Conservation (phyloP, 92 coral and sea anemone species). For the Anthopleura xanthogrammica region DNA sequence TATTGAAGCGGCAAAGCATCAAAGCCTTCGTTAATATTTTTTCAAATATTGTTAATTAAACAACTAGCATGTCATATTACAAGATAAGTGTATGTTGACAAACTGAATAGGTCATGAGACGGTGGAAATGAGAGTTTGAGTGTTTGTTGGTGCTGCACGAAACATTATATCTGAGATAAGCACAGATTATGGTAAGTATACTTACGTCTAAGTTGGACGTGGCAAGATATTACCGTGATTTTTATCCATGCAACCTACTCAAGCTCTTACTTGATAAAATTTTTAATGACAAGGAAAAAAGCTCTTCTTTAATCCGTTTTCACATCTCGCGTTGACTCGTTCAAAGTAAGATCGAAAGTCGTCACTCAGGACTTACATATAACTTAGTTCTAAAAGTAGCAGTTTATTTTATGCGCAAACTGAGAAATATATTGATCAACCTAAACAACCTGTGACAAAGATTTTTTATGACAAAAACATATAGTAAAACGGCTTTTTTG, state of each 20-base stretch:
- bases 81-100: not conserved
- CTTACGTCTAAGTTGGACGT: not conserved
- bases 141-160: not conserved
- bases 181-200: not conserved
- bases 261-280: not conserved
- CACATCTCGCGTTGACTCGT: no score
- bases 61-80: not conserved
- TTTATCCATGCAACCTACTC: not conserved
- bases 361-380: no score
- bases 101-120: not conserved
- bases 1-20: not conserved
- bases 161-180: not conserved
- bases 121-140: not conserved
- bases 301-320: no score
- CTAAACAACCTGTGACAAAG: no score
- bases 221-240: not conserved
- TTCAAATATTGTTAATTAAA: conserved; percentile 1
- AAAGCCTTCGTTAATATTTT: not conserved
- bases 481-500: no score
- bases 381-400: no score
- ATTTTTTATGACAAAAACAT: no score
- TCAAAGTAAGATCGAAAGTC: no score
- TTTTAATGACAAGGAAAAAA: no score
- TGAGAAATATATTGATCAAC: no score
- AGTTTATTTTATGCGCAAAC: no score